These are phyloP conservation scores for Drosophila mercatorum DNA, from an alignment of 2,888 invertebrate genomes.

Conservation along the genomic window DNA sequence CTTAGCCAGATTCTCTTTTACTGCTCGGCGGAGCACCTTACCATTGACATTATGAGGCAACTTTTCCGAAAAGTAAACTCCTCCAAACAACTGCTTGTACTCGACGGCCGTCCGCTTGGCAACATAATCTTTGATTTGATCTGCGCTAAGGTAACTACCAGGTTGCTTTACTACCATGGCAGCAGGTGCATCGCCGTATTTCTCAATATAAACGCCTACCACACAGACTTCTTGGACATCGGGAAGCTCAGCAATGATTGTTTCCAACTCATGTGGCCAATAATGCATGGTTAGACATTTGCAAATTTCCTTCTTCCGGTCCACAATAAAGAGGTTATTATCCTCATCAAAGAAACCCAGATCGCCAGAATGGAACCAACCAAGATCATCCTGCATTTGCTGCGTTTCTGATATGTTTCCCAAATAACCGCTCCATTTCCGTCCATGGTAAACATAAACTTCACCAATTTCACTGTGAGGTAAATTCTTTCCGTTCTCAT, in stretches of 20 bases:
- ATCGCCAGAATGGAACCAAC: conserved; percentile 79
- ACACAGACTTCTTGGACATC: conserved; percentile 70
- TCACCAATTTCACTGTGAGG: conserved; percentile 66
- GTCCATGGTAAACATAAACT: conserved; percentile 44
- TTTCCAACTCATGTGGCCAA: conserved; percentile 68
- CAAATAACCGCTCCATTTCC: conserved; percentile 72
- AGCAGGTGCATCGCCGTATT: conserved; percentile 65
- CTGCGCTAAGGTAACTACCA: conserved; percentile 35
- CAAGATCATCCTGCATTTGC: conserved; percentile 52
- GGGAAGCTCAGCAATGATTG: conserved; percentile 54
- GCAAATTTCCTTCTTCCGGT: conserved; percentile 75
- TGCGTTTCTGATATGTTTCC: conserved; percentile 59
- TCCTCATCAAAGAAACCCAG: conserved; percentile 76
- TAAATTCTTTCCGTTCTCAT: conserved; percentile 59
- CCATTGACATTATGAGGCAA: conserved; percentile 63
- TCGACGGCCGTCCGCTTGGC: conserved; percentile 24
- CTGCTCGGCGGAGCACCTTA: conserved; percentile 45
- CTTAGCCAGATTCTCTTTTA: neutral
- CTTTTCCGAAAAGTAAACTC: conserved; percentile 60
- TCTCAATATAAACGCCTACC: conserved; percentile 62
- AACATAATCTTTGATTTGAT: conserved; percentile 45
- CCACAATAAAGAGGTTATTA: conserved; percentile 64
- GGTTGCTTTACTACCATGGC: conserved; percentile 61
- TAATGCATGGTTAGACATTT: conserved; percentile 63
- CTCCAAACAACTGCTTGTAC: conserved; percentile 68